Conservation (phyloP, 1,140 invertebrate species). For the Ectropis grisescens region DNA sequence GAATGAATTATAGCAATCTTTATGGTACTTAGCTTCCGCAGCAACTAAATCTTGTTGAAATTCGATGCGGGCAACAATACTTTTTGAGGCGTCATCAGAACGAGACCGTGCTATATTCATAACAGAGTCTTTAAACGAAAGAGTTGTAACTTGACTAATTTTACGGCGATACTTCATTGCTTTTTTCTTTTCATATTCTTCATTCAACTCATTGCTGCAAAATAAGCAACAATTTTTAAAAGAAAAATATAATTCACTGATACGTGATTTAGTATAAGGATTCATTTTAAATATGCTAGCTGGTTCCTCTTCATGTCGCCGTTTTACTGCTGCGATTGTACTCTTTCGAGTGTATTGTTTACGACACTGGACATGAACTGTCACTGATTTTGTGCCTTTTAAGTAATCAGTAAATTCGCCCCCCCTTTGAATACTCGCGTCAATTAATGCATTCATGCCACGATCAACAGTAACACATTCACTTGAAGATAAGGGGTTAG, state of each 20-base stretch:
- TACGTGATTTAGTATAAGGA: constrained; percentile 22
- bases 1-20: too few species aligned
- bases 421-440: constrained; percentile 16
- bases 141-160: too few species aligned
- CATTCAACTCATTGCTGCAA: constrained; percentile 26
- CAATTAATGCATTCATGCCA: constrained; percentile 17
- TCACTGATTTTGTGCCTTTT: constrained; percentile 14
- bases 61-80: too few species aligned
- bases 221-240: constrained; percentile 32
- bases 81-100: too few species aligned
- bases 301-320: constrained; percentile 21
- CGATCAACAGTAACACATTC: constrained; percentile 12
- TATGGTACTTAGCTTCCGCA: too few species aligned
- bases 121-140: too few species aligned
- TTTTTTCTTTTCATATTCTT: constrained; percentile 18
- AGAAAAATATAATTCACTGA: constrained; percentile 26
- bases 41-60: too few species aligned
- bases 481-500: constrained; percentile 14
- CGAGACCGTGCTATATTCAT: too few species aligned
- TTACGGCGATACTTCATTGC: too few species aligned
- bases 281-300: constrained; percentile 20
- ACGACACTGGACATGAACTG: constrained; percentile 13
- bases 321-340: constrained; percentile 19
- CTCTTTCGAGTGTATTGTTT: constrained; percentile 13
- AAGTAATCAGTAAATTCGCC: constrained; percentile 17